phyloP scores from a whole-genome alignment of 2,113 vertebrate species.

The Nannospalax galili region DNA sequence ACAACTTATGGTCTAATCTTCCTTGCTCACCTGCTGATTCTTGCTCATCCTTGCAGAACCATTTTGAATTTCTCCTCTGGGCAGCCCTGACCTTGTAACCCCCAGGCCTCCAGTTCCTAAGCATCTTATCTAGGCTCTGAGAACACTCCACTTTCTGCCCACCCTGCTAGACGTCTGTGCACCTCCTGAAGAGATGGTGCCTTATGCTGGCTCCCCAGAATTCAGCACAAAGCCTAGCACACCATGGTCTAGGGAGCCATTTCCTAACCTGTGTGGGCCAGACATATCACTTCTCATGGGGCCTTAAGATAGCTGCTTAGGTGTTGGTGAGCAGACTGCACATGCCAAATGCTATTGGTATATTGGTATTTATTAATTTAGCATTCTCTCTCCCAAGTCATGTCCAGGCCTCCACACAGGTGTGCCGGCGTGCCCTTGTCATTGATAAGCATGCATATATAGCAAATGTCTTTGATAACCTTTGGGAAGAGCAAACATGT shows the following conservation, averaged over 20 bases:
- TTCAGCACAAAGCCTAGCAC: neutral
- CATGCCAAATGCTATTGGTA: neutral
- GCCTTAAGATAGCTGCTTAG: neutral
- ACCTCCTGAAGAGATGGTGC: too few relatives aligned
- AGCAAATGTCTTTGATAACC: too few relatives aligned
- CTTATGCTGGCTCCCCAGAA: neutral
- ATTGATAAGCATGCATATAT: neutral
- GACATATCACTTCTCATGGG: neutral
- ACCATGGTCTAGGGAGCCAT: neutral
- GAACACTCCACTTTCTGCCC: neutral
- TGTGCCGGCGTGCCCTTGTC: neutral
- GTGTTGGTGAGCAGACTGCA: neutral
- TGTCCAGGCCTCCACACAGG: neutral
- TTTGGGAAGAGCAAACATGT: too few relatives aligned
- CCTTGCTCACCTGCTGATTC: neutral
- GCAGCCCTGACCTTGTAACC: neutral
- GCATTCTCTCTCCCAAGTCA: neutral
- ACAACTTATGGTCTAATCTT: neutral
- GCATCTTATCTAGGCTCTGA: neutral
- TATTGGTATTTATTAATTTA: neutral
- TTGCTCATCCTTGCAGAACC: neutral
- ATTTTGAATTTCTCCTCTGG: neutral
- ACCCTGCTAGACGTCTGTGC: neutral
- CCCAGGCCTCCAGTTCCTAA: neutral
- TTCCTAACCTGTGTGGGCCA: neutral